A percentile compares a stretch with the other conserved stretches of the same genome.
Evolutionary conservation across 2,888 invertebrate genomes (phyloP).

Genomic region (Caenorhabditis sp.): DNA sequence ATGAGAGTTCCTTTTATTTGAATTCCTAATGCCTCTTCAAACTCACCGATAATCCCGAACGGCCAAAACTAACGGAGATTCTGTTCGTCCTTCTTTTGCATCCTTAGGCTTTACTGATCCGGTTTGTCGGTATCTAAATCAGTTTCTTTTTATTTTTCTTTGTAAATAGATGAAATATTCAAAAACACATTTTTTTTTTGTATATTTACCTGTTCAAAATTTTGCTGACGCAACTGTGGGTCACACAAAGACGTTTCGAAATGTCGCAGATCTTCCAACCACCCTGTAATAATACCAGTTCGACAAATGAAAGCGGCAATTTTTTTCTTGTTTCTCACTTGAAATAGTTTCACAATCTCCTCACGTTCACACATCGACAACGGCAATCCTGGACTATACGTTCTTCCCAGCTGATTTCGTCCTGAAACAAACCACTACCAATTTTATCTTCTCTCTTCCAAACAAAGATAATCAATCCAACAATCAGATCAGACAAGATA

Average conservation of each 20-base stretch:
- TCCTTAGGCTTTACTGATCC: constrained; percentile 82
- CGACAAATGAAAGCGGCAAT: background rate
- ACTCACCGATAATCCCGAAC: constrained; percentile 79
- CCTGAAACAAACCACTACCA: constrained; percentile 65
- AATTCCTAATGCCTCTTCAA: background rate
- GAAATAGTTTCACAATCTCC: constrained; percentile 79
- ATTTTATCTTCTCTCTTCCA: constrained; percentile 14
- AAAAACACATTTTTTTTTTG: too few species aligned
- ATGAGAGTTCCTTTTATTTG: constrained; percentile 1
- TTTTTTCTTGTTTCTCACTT: constrained; percentile 63
- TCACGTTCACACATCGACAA: constrained; percentile 81
- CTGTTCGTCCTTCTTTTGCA: constrained; percentile 81
- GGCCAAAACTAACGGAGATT: constrained; percentile 80
- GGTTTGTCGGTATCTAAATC: constrained; percentile 79
- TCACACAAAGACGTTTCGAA: constrained; percentile 80
- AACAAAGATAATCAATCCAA: constrained; percentile 28
- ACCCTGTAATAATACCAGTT: constrained; percentile 61
- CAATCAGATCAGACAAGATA: constrained; percentile 26
- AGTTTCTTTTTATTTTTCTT: background rate
- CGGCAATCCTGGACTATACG: constrained; percentile 81
- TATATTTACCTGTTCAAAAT: constrained; percentile 77
- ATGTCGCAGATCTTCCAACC: constrained; percentile 83
- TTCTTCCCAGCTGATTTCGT: constrained; percentile 81
- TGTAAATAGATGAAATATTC: too few species aligned
- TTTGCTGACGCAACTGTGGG: constrained; percentile 82